Conservation (phyloP, 1,140 invertebrate genomes). For the Drosophila baimaii region DNA sequence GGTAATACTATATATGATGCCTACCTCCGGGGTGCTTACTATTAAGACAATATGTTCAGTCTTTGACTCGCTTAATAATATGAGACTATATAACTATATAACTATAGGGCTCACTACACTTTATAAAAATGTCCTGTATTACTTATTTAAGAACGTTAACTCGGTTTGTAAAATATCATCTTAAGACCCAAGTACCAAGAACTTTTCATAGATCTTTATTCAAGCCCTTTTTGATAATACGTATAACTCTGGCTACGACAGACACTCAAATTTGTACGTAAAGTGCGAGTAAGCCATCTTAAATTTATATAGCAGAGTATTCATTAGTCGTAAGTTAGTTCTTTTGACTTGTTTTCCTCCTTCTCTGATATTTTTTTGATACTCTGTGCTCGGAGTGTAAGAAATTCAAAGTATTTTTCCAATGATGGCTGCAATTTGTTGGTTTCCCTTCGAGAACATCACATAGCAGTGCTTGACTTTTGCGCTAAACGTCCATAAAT, state of each 20-base stretch:
- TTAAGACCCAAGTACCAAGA: background rate
- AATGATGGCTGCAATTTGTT: conserved; percentile 80
- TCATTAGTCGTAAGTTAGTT: background rate
- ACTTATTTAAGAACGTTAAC: too few species aligned
- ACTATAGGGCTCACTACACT: too few species aligned
- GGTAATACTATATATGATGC: too few species aligned
- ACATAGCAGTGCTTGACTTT: conserved; percentile 80
- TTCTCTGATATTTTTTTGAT: conserved; percentile 1
- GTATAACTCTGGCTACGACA: background rate
- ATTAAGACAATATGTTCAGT: background rate
- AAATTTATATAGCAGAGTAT: background rate
- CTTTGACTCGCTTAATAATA: background rate
- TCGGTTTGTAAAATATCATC: background rate
- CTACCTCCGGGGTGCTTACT: too few species aligned
- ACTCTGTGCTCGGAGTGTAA: conserved; percentile 1
- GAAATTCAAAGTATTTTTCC: conserved; percentile 62
- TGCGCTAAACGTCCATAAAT: conserved; percentile 82
- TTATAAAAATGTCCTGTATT: too few species aligned
- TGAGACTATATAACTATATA: too few species aligned
- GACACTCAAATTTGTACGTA: too few species aligned
- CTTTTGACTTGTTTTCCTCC: conserved; percentile 8
- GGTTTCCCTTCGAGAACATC: conserved; percentile 66
- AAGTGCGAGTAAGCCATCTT: background rate
- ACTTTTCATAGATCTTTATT: background rate
- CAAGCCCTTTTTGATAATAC: background rate